These are phyloP conservation scores for Drosophila parthenogenetica DNA, from an alignment of 2,888 invertebrate species.

Conservation along the genomic window DNA sequence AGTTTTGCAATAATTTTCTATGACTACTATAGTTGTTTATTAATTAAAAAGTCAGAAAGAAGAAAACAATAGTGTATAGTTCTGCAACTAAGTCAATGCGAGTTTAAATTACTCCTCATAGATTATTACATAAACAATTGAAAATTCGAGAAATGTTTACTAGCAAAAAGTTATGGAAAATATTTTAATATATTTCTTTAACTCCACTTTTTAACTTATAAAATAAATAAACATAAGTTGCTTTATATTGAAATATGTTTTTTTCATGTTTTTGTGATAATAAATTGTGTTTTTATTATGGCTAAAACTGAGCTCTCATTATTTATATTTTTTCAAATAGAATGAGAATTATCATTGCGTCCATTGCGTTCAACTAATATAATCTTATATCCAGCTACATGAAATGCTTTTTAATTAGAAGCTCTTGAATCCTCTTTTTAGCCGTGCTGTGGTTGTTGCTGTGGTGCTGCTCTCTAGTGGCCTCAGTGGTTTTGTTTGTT, in stretches of 20 bases:
- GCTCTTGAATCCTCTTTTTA: slow-evolving; percentile 16
- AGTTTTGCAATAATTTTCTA: slow-evolving; percentile 18
- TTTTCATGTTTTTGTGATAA: too few relatives aligned
- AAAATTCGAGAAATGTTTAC: too few relatives aligned
- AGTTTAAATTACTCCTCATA: neutral
- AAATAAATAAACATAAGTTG: too few relatives aligned
- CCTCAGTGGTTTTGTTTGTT: slow-evolving; percentile 12
- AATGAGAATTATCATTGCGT: neutral
- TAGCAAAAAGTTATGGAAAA: neutral
- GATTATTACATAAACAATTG: neutral
- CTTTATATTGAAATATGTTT: too few relatives aligned
- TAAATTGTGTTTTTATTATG: too few relatives aligned
- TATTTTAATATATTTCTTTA: too few relatives aligned
- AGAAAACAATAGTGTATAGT: neutral
- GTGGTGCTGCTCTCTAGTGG: slow-evolving; percentile 5
- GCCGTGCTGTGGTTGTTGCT: slow-evolving; percentile 1
- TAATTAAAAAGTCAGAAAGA: slow-evolving; percentile 39
- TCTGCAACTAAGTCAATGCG: neutral
- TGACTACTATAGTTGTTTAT: slow-evolving; percentile 30
- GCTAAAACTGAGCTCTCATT: too few relatives aligned
- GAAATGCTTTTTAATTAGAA: slow-evolving; percentile 51
- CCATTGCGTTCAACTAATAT: neutral
- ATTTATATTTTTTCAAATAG: neutral
- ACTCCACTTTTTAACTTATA: too few relatives aligned
- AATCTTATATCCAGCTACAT: slow-evolving; percentile 13